A percentile compares a stretch with the other conserved stretches of the same genome.
These are phyloP conservation scores for Platyrinchus mystaceus DNA, from an alignment of 2,797 vertebrate species.

Conservation along the genomic window DNA sequence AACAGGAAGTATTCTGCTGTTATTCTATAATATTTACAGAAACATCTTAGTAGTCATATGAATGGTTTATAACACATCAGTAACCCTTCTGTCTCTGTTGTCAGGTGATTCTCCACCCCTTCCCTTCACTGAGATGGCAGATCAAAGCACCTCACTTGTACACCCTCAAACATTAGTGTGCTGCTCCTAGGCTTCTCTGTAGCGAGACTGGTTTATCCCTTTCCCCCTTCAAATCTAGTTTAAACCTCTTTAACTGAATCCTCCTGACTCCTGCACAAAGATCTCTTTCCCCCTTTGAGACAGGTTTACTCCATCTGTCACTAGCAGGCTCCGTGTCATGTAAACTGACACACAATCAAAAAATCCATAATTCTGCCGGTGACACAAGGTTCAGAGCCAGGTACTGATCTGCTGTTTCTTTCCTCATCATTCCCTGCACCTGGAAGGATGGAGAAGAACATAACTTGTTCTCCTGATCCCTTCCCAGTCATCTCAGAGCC, in stretches of 20 bases:
- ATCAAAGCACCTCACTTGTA: background rate
- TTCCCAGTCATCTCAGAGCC: background rate
- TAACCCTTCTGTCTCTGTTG: background rate
- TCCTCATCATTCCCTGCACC: background rate
- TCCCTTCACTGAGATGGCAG: background rate
- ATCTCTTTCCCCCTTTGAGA: background rate
- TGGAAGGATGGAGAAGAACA: background rate
- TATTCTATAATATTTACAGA: background rate
- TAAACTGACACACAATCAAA: background rate
- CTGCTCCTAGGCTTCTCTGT: background rate
- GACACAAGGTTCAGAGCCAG: background rate
- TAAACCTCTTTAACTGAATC: background rate
- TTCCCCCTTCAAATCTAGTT: background rate
- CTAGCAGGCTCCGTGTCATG: background rate
- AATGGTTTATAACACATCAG: background rate
- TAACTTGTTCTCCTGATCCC: background rate
- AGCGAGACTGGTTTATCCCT: background rate
- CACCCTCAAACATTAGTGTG: background rate
- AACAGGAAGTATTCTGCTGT: background rate
- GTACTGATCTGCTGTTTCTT: background rate
- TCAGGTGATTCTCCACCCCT: background rate
- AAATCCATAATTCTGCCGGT: background rate
- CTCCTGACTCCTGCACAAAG: background rate
- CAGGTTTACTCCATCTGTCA: background rate
- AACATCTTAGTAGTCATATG: background rate